phyloP scores from a whole-genome alignment of 2,113 vertebrate genomes.

The Salvelinus alpinus region DNA sequence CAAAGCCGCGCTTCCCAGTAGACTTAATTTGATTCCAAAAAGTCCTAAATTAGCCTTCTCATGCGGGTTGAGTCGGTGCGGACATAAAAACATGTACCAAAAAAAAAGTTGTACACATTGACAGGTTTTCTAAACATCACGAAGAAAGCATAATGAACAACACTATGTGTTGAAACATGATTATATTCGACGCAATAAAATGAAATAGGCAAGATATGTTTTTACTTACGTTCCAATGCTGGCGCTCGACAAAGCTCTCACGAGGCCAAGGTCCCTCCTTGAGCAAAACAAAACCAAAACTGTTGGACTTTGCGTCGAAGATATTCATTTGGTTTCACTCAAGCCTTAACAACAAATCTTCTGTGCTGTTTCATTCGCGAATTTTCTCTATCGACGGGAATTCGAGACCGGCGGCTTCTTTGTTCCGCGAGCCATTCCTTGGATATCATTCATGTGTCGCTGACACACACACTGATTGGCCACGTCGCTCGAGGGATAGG shows the following conservation, averaged over 20 bases:
- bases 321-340: not conserved
- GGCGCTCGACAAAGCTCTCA: conserved; percentile 25
- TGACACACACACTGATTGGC: conserved; percentile 67
- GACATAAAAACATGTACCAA: not conserved
- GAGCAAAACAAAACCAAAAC: not conserved
- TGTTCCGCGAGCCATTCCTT: conserved; percentile 57
- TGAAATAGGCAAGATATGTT: not conserved
- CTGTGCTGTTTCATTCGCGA: not conserved
- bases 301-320: not conserved
- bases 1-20: not conserved
- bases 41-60: not conserved
- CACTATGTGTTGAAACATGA: not conserved
- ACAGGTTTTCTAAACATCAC: conserved; percentile 1
- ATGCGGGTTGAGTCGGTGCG: too few relatives aligned
- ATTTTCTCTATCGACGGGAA: not conserved
- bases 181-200: not conserved
- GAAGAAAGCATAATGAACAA: not conserved
- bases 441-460: conserved; percentile 55
- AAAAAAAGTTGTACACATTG: conserved; percentile 36
- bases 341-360: not conserved
- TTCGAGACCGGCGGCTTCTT: conserved; percentile 46
- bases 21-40: not conserved
- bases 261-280: conserved; percentile 46
- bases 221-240: conserved; percentile 12
- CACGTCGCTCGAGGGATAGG: conserved; percentile 42